Conservation (phyloP, 2,113 vertebrate genomes). For the Panthera tigris region DNA sequence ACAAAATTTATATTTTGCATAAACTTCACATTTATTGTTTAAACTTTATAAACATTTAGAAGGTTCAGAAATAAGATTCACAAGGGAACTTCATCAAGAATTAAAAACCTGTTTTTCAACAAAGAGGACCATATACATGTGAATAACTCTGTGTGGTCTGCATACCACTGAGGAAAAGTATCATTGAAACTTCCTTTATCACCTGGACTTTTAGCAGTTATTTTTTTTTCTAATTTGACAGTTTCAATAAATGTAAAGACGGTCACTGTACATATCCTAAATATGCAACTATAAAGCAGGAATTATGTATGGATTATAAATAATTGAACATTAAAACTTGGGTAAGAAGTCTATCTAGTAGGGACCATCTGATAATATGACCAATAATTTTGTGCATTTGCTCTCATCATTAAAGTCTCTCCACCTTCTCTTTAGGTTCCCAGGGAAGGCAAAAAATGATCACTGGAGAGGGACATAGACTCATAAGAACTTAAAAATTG, state of each 20-base stretch:
- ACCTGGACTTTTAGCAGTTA: not conserved
- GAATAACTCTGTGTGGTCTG: not conserved
- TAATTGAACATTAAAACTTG: conserved; percentile 41
- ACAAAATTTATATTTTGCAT: not conserved
- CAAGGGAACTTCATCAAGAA: not conserved
- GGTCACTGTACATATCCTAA: not conserved
- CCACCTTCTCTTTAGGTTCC: not conserved
- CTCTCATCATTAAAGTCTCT: not conserved
- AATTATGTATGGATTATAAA: not conserved
- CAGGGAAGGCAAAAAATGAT: not conserved
- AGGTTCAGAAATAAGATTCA: not conserved
- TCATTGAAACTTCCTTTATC: not conserved
- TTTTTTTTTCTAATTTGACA: not conserved
- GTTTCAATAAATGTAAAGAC: not conserved
- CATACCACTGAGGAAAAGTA: not conserved
- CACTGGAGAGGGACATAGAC: not conserved
- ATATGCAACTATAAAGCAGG: not conserved
- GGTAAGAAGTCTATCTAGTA: not conserved
- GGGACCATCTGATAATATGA: not conserved
- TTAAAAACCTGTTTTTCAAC: not conserved
- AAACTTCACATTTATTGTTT: not conserved
- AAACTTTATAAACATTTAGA: not conserved
- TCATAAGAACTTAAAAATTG: not conserved
- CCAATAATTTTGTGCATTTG: not conserved
- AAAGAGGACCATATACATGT: not conserved